Evolutionary conservation across 2,113 vertebrate species (phyloP).

Genomic region (Corythornis vintsioides): DNA sequence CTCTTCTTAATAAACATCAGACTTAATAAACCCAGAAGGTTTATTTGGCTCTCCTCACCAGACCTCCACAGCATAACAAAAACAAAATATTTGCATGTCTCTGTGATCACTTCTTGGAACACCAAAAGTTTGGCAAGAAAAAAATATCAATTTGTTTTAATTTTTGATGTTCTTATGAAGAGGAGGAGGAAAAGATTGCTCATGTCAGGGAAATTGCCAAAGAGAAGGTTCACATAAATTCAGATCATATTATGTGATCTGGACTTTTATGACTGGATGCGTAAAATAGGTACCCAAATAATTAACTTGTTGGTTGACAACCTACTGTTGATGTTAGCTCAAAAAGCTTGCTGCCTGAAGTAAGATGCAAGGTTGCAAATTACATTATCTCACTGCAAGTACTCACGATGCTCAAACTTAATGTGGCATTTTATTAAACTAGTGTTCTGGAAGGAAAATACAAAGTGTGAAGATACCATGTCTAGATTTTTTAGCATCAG

Average conservation of each 20-base stretch:
- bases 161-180: neutral
- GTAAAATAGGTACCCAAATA: neutral
- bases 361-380: neutral
- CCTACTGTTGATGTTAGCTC: neutral
- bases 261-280: neutral
- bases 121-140: neutral
- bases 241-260: neutral
- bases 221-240: neutral
- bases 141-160: neutral
- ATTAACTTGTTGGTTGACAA: neutral
- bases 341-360: neutral
- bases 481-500: neutral
- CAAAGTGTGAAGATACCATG: neutral
- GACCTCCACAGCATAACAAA: neutral
- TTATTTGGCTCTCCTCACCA: neutral
- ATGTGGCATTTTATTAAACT: neutral
- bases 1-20: neutral
- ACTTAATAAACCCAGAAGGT: too few relatives aligned
- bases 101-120: neutral
- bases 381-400: neutral
- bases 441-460: neutral
- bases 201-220: neutral
- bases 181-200: neutral
- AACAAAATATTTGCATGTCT: neutral
- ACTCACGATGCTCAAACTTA: neutral